Evolutionary conservation across 2,888 invertebrate genomes (phyloP), one percentile per base, ranked within the genome.

Genomic region (Oscheius sp.): DNA sequence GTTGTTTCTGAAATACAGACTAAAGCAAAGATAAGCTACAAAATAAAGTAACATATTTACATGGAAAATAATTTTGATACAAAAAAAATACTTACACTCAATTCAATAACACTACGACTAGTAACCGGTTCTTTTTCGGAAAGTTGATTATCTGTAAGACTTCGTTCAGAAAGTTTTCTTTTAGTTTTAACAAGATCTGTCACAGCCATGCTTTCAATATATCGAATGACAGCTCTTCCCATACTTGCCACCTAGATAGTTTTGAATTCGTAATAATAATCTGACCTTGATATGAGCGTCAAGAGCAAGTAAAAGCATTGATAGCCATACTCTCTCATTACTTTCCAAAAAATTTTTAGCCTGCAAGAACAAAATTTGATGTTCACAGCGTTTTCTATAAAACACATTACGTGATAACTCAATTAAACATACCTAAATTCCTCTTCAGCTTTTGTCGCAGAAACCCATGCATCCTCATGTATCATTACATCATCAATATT

Each of bases 281-380:
- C 49, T 49, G 17, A 96, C 93, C 64, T 91, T 91, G 2, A 93
- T 93, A 87, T 92, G 91, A 1, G 97, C 95, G 89, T 98, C 97
- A 71, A 90, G 90, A 68, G 93, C 91, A 82, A 95, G 90, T 69
- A 90, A 89, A 71, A 91, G 89, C 77, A 97, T 89, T 22, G 92
- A 91, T 78, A 90, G 90, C 95, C 95, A 97, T 67, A 96, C 90
- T 87, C 93, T 93, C 88, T 91, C 91, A 88, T 94, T 94, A 66
- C 95, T 83, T 66, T 83, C 86, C 32, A 72, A 73, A 67, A 85
- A 82, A n/a, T 77, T 74, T 68, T 82, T 82, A 56, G 68, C 61
- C 68, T 82, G 82, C 33, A 84, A 64, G 26, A 68, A 64, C 9
- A 49, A 47, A 22, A 81, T 72, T 45, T 81, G 81, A 1, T 51